Evolutionary conservation across 2,888 invertebrate species (phyloP), one percentile per base, ranked within the genome.

Genomic region (Tetrapedia diversipes): DNA sequence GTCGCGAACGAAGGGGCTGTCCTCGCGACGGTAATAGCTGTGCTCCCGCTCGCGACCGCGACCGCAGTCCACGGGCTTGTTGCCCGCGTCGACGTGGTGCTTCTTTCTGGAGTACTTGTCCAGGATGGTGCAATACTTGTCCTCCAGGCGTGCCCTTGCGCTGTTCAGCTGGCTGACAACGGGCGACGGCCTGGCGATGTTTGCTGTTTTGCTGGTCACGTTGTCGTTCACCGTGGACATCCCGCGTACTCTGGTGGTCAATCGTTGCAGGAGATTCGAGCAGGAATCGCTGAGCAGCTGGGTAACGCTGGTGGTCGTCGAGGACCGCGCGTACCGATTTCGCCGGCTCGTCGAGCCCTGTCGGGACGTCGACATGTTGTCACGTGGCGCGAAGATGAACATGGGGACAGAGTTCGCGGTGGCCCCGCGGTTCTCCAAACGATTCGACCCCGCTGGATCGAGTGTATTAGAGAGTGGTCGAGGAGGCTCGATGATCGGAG

Each of bases 271-370:
- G 84, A 97, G 94, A 92, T 95, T 97, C 88, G 96, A 96, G 92
- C 97, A 97, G 86, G 97, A 97, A 91, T 97, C 97, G 85, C 95
- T 96, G 86, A 97, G 93, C 88, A 97, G 93, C 92, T 97, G 97
- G 81, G 97, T 96, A 86, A 97, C 96, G 92, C 97, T 97, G 59
- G 95, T 94, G 63, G 95, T 95, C 57, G 95, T 95, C 74, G 96
- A 95, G 63, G 97, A 96, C 79, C 97, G 95, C 83, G 95, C 94
- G 92, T 97, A 97, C 83, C 96, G 94, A 89, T 94, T 94, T 83
- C 95, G 94, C 79, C 95, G 93, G 22, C 68, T 63, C 45, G 81
- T 19, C 41, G 85, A 78, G n/a, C 67, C 77, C 89, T 85, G 90
- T 67, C 92, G 94, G 67, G 92, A 92, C 80, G 92, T 85, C 86